A percentile compares a stretch with the other conserved stretches of the same genome.
Conservation (phyloP, 1,140 invertebrate species). For the Phthorimaea operculella region DNA sequence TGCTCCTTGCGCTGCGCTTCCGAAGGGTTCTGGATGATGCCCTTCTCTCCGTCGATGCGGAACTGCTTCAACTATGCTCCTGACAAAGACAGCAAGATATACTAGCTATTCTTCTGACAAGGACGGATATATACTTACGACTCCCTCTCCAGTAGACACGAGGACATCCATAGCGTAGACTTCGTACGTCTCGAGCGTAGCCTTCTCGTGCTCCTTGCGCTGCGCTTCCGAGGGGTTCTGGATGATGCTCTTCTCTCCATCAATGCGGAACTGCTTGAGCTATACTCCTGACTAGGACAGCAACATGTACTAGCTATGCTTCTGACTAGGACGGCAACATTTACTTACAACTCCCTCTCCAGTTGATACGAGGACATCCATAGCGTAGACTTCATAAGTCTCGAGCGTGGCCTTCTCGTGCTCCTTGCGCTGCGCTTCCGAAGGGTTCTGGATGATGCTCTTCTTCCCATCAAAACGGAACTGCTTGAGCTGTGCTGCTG, state of each 20-base stretch:
- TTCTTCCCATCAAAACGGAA: constrained; percentile 99
- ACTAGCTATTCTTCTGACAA: not conserved
- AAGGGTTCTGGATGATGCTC: constrained; percentile 94
- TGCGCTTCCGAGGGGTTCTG: constrained; percentile 94
- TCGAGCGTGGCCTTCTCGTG: constrained; percentile 98
- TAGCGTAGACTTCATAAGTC: too few relatives aligned
- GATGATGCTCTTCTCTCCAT: constrained; percentile 99
- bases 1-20: constrained; percentile 98
- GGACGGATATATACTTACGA: not conserved
- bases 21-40: constrained; percentile 93
- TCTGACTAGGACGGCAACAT: not conserved
- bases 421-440: constrained; percentile 96
- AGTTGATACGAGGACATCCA: constrained; percentile 98
- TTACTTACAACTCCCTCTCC: constrained; percentile 1
- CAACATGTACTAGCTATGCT: not conserved
- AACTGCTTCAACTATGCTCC: too few relatives aligned
- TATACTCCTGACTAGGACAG: too few relatives aligned
- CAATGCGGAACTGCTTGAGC: constrained; percentile 97
- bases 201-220: constrained; percentile 97
- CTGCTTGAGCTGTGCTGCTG: too few relatives aligned
- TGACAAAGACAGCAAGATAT: too few relatives aligned
- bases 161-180: constrained; percentile 99
- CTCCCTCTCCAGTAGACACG: too few relatives aligned
- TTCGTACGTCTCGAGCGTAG: constrained; percentile 93
- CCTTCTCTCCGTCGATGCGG: constrained; percentile 98